Percentiles rank a stretch among this genome's conserved stretches.
These are phyloP conservation scores for Leptatherina wallacei DNA, from an alignment of 2,797 vertebrate species.

Conservation along the genomic window DNA sequence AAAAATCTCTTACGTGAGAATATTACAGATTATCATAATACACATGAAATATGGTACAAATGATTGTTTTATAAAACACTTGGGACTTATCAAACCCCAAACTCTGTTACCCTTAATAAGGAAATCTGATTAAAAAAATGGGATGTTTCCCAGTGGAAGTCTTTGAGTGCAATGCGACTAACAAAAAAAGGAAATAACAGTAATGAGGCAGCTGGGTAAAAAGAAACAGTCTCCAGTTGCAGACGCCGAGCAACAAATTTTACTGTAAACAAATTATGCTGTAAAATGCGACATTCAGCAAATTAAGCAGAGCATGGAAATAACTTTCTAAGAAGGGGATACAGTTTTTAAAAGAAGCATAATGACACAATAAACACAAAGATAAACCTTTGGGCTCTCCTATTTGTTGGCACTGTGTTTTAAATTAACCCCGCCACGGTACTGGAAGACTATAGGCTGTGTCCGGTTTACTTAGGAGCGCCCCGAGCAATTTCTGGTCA, in stretches of 20 bases:
- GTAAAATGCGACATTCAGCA: slow-evolving; percentile 21
- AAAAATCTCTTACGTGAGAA: not conserved
- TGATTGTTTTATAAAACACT: not conserved
- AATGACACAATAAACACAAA: slow-evolving; percentile 51
- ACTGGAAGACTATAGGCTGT: slow-evolving; percentile 48
- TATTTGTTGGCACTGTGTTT: slow-evolving; percentile 48
- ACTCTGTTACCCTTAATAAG: not conserved
- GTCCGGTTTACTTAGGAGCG: slow-evolving; percentile 76
- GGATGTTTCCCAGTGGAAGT: not conserved
- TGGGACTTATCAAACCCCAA: not conserved
- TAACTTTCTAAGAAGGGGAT: not conserved
- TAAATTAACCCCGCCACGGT: slow-evolving; percentile 61
- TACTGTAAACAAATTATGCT: slow-evolving; percentile 26
- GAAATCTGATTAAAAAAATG: not conserved
- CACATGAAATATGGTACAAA: slow-evolving; percentile 8
- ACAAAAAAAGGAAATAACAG: not conserved
- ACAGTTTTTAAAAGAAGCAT: slow-evolving; percentile 31
- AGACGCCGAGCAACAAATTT: slow-evolving; percentile 8
- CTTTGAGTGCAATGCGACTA: not conserved
- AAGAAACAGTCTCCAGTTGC: not conserved
- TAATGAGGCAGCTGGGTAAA: slow-evolving; percentile 2
- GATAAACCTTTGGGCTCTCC: slow-evolving; percentile 30
- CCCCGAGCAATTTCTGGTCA: slow-evolving; percentile 69
- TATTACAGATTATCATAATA: not conserved
- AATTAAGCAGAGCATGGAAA: slow-evolving; percentile 19